Evolutionary conservation across 2,113 vertebrate species (phyloP), one percentile per base, ranked within the genome.

Genomic region (Ochotona princeps): DNA sequence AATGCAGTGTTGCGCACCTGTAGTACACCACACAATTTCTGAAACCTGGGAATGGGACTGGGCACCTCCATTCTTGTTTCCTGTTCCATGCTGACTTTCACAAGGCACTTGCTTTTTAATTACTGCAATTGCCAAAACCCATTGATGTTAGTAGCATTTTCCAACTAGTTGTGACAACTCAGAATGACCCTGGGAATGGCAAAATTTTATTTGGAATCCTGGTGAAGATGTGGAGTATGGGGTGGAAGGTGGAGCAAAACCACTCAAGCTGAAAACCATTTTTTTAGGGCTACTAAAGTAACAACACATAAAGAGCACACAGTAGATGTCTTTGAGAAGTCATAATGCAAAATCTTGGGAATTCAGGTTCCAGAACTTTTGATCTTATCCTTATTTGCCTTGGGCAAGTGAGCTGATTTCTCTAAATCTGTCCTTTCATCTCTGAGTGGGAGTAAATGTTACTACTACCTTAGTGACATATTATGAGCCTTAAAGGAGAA

Each of bases 331-430:
- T 1, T 6, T 7, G 28, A 75, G 18, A 83, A 8, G 35, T 30
- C 38, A 73, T 23, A 83, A 69, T 54, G 51, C n/a, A 44, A 57
- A 66, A 70, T 4, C 23, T 81, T 85, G 44, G 69, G 63, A 91
- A 85, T 2, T 49, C 5, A 30, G 10, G 21, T 76, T 88, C 90
- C 63, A 75, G 67, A 60, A 47, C 51, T 63, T 75, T 44, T 25
- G 25, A 11, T n/a, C 32, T n/a, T 60, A 32, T 14, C 75, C 23
- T 75, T 66, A 44, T 28, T 76, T 63, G 67, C n/a, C 61, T 80
- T 86, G n/a, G 80, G 47, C 61, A 87, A 90, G 51, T 49, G 4
- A 75, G 73, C 15, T 75, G 38, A 83, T 87, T 84, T 88, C 51
- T 91, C 65, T 47, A 86, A 78, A 4, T 18, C 17, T 44, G 18